These are phyloP conservation scores for Ascidia mentula DNA, from an alignment of 23 tunicate genomes.

Conservation along the genomic window DNA sequence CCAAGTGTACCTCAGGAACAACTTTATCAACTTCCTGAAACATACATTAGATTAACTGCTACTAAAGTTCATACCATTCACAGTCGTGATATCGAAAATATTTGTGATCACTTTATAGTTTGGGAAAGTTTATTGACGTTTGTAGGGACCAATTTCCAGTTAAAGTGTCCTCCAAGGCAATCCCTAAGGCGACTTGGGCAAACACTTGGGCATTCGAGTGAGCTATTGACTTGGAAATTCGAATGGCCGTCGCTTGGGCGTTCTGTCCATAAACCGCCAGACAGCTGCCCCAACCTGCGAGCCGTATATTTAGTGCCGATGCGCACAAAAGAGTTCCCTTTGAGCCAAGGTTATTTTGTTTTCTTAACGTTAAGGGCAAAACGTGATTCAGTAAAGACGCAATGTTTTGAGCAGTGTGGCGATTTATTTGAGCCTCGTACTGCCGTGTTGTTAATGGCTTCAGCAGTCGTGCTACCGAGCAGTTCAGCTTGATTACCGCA, in stretches of 20 bases:
- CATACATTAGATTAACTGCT: too few relatives aligned
- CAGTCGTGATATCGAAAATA: too few relatives aligned
- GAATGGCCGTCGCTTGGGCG: neutral
- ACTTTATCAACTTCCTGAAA: too few relatives aligned
- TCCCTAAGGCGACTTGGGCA: neutral
- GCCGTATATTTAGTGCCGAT: neutral
- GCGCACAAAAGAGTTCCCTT: neutral
- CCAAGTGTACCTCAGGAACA: too few relatives aligned
- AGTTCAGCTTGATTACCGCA: too few relatives aligned
- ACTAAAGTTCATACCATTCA: too few relatives aligned
- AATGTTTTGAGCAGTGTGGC: neutral
- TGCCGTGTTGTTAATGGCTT: neutral
- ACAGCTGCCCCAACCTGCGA: neutral
- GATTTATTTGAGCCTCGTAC: too few relatives aligned
- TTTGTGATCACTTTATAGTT: too few relatives aligned
- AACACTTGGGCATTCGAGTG: slow-evolving; percentile 2
- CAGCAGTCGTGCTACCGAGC: too few relatives aligned
- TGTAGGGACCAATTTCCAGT: neutral
- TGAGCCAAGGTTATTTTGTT: neutral
- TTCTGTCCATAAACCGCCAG: neutral
- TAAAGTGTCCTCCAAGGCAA: neutral
- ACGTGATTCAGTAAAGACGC: neutral
- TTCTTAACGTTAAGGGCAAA: neutral
- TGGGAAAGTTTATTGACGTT: neutral
- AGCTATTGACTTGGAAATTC: slow-evolving; percentile 3